Percentiles rank a stretch among this genome's conserved stretches.
Conservation (phyloP, 1,140 invertebrate genomes). For the Drosophila elegans region DNA sequence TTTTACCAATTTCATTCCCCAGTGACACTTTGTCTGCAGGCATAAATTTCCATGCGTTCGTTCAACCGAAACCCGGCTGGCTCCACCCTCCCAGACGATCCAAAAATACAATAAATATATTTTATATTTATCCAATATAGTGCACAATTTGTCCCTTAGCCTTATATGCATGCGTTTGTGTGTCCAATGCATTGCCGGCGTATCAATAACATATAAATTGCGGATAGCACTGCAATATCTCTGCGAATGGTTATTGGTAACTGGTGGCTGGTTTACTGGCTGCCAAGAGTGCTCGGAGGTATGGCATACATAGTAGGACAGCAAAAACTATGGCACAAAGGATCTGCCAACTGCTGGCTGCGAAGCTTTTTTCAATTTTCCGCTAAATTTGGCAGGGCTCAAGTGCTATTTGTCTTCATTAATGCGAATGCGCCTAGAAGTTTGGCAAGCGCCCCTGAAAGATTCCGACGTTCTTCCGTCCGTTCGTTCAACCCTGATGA, state of each 20-base stretch:
- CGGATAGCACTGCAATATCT: slow-evolving; percentile 73
- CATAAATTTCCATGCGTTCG: slow-evolving; percentile 41
- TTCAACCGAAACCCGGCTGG: slow-evolving; percentile 11
- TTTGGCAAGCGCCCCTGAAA: slow-evolving; percentile 55
- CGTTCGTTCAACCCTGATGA: slow-evolving; percentile 58
- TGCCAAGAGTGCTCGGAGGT: slow-evolving; percentile 55
- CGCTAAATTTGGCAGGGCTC: slow-evolving; percentile 81
- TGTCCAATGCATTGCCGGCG: slow-evolving; percentile 51
- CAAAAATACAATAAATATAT: slow-evolving; percentile 65
- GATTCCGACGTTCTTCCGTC: slow-evolving; percentile 16
- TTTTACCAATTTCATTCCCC: slow-evolving; percentile 24
- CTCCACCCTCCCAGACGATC: slow-evolving; percentile 18
- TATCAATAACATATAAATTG: slow-evolving; percentile 75
- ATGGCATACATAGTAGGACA: background rate
- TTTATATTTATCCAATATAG: slow-evolving; percentile 49
- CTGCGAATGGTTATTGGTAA: slow-evolving; percentile 17
- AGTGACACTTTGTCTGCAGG: slow-evolving; percentile 42
- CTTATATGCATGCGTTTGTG: slow-evolving; percentile 8
- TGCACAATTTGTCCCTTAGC: slow-evolving; percentile 47
- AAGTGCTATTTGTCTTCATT: slow-evolving; percentile 84
- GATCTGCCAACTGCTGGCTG: slow-evolving; percentile 43
- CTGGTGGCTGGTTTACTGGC: slow-evolving; percentile 31
- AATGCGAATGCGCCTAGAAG: slow-evolving; percentile 74
- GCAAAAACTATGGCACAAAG: slow-evolving; percentile 48
- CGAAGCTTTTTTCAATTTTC: slow-evolving; percentile 84